Evolutionary conservation across 2,113 vertebrate genomes (phyloP).

Genomic region (Muscicapa adusta): DNA sequence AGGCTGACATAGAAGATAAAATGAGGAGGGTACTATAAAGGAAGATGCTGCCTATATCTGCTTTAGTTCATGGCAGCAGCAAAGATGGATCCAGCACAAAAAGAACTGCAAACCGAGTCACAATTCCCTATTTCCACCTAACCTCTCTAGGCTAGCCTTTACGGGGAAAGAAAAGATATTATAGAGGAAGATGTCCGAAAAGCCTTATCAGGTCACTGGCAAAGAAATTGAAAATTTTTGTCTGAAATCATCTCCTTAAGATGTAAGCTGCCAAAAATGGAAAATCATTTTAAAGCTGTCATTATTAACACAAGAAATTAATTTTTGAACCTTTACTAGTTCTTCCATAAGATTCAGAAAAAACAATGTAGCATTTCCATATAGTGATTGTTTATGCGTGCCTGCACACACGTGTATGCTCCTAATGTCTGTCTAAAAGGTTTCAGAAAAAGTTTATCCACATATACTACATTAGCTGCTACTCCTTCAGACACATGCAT

Average conservation of each 20-base stretch:
- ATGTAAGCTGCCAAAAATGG: background rate
- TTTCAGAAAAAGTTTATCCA: background rate
- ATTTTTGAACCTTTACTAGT: background rate
- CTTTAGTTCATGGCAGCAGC: background rate
- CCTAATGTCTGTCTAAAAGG: background rate
- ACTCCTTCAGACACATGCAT: background rate
- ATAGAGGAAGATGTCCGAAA: background rate
- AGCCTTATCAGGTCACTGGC: background rate
- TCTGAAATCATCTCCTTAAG: background rate
- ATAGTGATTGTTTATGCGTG: rapidly evolving
- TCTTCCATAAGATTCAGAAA: background rate
- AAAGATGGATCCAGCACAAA: background rate
- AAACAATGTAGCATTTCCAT: background rate
- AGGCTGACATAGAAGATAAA: background rate
- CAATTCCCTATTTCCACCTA: background rate
- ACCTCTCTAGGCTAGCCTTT: background rate
- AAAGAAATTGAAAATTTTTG: background rate
- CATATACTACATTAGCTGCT: background rate
- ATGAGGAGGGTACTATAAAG: background rate
- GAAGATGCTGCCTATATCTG: background rate
- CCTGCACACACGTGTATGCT: rapidly evolving
- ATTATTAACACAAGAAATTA: background rate
- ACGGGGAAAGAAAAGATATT: background rate
- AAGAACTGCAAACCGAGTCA: background rate
- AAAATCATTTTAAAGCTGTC: background rate